phyloP scores from a whole-genome alignment of 2,113 vertebrate genomes.

The Mellivora capensis region DNA sequence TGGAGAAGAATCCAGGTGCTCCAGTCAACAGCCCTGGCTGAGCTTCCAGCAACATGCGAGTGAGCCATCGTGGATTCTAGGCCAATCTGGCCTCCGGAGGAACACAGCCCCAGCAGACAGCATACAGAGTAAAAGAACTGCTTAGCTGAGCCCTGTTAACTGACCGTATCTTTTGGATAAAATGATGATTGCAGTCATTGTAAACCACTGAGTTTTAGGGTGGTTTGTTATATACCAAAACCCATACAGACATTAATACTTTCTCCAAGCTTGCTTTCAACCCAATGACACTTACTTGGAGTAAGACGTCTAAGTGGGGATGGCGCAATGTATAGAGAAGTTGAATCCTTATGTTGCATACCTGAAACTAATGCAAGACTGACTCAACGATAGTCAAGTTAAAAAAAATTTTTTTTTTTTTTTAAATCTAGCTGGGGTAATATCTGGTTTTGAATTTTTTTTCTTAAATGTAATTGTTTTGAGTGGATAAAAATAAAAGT shows the following conservation, averaged over 20 bases:
- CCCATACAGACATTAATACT: background rate
- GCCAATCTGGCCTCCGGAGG: background rate
- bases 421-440: background rate
- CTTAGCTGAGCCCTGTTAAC: background rate
- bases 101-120: background rate
- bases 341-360: background rate
- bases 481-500: background rate
- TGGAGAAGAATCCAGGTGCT: background rate
- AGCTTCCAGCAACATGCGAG: background rate
- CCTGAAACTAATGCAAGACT: background rate
- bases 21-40: background rate
- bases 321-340: background rate
- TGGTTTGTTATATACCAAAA: background rate
- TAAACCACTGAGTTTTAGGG: background rate
- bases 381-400: background rate
- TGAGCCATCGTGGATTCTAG: background rate
- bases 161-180: background rate
- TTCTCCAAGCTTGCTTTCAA: background rate
- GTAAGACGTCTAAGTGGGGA: background rate
- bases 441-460: background rate
- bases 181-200: background rate
- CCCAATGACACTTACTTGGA: background rate
- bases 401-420: background rate
- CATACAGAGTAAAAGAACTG: background rate
- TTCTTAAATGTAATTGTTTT: slow-evolving; percentile 9